A percentile compares a stretch with the other conserved stretches of the same genome.
These are phyloP conservation scores for Zelostemma sp. DNA, from an alignment of 1,140 invertebrate species.

Conservation along the genomic window DNA sequence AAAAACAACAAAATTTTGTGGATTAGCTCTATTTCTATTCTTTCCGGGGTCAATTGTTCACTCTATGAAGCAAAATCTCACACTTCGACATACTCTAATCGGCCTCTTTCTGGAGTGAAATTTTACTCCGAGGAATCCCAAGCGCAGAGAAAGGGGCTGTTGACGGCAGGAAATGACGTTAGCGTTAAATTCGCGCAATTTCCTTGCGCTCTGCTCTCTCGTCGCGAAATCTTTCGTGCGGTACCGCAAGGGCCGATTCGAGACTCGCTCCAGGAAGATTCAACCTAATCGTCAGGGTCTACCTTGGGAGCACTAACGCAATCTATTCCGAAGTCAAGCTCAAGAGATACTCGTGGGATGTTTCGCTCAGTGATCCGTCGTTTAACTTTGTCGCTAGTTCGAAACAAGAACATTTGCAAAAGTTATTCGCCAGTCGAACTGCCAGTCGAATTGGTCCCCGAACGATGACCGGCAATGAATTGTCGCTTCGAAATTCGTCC, in stretches of 20 bases:
- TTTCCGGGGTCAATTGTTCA: too few relatives aligned
- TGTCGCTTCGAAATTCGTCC: conserved; percentile 5
- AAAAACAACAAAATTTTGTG: too few relatives aligned
- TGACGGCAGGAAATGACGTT: too few relatives aligned
- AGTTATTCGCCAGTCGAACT: conserved; percentile 53
- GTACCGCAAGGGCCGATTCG: conserved; percentile 32
- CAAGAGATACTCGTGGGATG: conserved; percentile 56
- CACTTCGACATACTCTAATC: too few relatives aligned
- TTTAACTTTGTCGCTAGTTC: conserved; percentile 57
- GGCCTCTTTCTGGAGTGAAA: too few relatives aligned
- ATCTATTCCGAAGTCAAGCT: conserved; percentile 56
- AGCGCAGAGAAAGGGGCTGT: too few relatives aligned
- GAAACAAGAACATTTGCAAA: conserved; percentile 55
- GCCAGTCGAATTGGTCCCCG: conserved; percentile 35
- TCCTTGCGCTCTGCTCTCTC: too few relatives aligned
- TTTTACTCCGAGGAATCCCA: too few relatives aligned
- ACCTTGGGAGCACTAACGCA: conserved; percentile 56
- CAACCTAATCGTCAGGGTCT: conserved; percentile 55
- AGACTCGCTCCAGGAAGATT: conserved; percentile 44
- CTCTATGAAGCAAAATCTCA: too few relatives aligned
- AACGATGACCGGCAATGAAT: conserved; percentile 22
- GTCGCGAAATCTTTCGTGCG: too few relatives aligned
- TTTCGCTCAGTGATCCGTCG: conserved; percentile 56
- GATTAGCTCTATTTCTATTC: too few relatives aligned
- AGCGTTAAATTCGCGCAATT: too few relatives aligned